phyloP scores from a whole-genome alignment of 2,113 vertebrate species.

The Mormyrus lacerda region DNA sequence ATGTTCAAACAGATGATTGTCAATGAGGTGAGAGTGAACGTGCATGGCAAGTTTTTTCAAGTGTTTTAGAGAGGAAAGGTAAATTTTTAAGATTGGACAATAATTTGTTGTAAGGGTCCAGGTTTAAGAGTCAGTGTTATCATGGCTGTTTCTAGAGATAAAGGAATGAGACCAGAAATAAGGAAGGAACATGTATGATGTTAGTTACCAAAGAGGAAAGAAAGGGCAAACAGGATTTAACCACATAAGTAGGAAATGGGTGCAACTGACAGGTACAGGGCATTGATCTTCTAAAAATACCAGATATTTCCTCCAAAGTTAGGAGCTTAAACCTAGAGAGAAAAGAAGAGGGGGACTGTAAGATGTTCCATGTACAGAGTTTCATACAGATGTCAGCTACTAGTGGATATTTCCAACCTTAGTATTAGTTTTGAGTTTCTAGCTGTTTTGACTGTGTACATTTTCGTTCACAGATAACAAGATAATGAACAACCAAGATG shows the following conservation, averaged over 20 bases:
- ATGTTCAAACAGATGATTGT: no score
- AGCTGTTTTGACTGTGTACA: background rate
- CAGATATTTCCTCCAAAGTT: background rate
- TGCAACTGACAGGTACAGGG: background rate
- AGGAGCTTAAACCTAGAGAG: background rate
- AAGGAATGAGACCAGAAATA: background rate
- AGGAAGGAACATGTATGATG: background rate
- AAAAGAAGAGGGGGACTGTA: background rate
- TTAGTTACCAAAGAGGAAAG: background rate
- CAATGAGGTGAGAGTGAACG: no score
- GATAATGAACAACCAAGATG: conserved; percentile 99
- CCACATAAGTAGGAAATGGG: no score
- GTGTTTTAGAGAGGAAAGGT: background rate
- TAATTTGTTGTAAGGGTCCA: background rate
- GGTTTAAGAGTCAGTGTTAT: background rate
- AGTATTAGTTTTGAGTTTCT: background rate
- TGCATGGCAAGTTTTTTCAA: no score
- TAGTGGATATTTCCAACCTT: background rate
- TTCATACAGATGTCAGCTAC: background rate
- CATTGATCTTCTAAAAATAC: background rate
- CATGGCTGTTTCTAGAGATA: no score
- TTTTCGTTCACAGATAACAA: conserved; percentile 80
- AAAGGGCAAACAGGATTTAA: background rate
- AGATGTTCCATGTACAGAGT: background rate
- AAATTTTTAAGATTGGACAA: background rate